Base-by-base conservation (phyloP, 2,888 invertebrate genomes). In the Tanypteryx hageni region DNA sequence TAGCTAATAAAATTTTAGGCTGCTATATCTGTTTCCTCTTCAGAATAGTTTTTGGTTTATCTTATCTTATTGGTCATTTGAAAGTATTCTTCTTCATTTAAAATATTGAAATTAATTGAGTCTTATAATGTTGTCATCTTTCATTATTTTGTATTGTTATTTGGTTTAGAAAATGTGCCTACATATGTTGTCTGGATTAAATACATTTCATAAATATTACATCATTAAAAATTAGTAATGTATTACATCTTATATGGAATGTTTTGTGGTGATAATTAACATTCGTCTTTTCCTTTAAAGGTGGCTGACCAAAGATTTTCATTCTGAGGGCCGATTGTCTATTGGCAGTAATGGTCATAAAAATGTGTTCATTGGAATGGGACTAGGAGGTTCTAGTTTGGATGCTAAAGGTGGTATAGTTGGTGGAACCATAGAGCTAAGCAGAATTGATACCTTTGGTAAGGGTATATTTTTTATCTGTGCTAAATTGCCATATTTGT, bases 401-500 rank as follows among this genome's bases (percentile, higher is more conserved):
- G 99, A 99, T 95, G 99, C 99, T 18, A 98, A 99, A 95, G 99
- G 99, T 92, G 99, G 99, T 93, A 99, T 99, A 94, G 99, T 99
- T 58, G 99, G 99, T 94, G 99, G 99, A 56, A 98, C 98, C 94
- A 98, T 99, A 94, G 98, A 99, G 95, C 96, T 99, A 76, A 97
- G 98, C 93, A 97, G 98, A 94, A 98, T 99, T 93, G 97, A 98
- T 94, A 98, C 98, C 0, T 98, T 97, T 94, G 96, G 97, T 97
- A 95, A 95, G 96, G 95, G 94, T 93, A 94, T 22, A 85, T 27
- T 44, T 92, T n/a, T 61, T 91, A 68, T 86, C 85, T 44, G n/a
- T 92, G 18, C n/a, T 84, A 16, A 59, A 9, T 76, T 92, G 9
- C 0, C 18, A 44, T 93, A 56, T 7, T 44, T 44, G 44, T 44